Conservation (phyloP, 2,113 vertebrate genomes). For the Tupaia chinensis region DNA sequence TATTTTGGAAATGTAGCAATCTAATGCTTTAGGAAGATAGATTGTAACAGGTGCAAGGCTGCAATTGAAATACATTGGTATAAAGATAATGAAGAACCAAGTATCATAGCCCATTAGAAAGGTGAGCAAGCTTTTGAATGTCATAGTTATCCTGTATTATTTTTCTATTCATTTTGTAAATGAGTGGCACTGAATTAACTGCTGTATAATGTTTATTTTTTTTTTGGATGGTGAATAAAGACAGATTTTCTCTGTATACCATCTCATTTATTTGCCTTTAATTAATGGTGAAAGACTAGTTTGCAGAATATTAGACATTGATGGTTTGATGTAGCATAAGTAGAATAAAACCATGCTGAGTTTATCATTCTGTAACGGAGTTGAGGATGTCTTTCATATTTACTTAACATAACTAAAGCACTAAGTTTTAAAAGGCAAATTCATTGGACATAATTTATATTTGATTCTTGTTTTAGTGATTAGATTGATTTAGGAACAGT, state of each 20-base stretch:
- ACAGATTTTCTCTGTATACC: constrained; percentile 11
- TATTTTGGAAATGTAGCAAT: constrained; percentile 49
- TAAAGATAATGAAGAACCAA: constrained; percentile 19
- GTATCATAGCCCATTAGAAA: not conserved
- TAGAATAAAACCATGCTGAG: not conserved
- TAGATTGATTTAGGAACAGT: not conserved
- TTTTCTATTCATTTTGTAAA: not conserved
- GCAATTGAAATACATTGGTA: constrained; percentile 44
- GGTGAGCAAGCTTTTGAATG: not conserved
- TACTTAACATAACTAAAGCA: not conserved
- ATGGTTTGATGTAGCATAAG: not conserved
- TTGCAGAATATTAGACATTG: not conserved
- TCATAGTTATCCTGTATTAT: not conserved
- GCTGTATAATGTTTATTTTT: not conserved
- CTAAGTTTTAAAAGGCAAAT: not conserved
- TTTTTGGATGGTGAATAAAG: constrained; percentile 29
- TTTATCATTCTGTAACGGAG: not conserved
- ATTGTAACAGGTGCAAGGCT: constrained; percentile 15
- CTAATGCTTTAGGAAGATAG: not conserved
- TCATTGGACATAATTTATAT: not conserved
- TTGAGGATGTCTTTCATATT: not conserved
- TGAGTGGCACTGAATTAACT: constrained; percentile 1
- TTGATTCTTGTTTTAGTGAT: not conserved
- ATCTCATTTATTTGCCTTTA: constrained; percentile 18
- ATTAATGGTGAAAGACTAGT: constrained; percentile 40